Percentiles rank a stretch among this genome's conserved stretches.
These are phyloP conservation scores for Lydus trimaculatus DNA, from an alignment of 2,888 invertebrate genomes.

Conservation along the genomic window DNA sequence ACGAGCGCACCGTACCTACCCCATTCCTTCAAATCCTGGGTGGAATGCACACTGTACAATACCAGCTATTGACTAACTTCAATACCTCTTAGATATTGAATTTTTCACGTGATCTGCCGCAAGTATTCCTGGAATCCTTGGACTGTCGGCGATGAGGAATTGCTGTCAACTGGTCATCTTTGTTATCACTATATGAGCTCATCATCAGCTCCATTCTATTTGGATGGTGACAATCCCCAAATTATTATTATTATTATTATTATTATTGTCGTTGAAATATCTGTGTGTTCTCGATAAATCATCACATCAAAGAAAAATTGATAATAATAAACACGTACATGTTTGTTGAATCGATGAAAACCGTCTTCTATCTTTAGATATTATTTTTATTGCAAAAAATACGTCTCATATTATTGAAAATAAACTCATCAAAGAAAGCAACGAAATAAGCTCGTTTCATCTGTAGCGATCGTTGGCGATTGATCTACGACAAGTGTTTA, in stretches of 20 bases:
- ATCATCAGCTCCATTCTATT: not conserved
- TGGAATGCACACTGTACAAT: slow-evolving; percentile 50
- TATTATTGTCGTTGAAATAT: not conserved
- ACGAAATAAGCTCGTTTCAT: slow-evolving; percentile 52
- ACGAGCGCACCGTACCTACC: slow-evolving; percentile 38
- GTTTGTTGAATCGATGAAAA: slow-evolving; percentile 8
- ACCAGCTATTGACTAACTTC: slow-evolving; percentile 54
- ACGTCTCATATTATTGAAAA: slow-evolving; percentile 47
- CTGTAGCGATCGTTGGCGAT: slow-evolving; percentile 53
- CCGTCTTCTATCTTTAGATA: not conserved
- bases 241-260: too few species aligned
- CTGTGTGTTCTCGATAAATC: not conserved
- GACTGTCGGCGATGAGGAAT: slow-evolving; percentile 56
- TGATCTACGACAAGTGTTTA: slow-evolving; percentile 61
- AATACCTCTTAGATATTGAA: slow-evolving; percentile 58
- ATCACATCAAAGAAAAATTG: slow-evolving; percentile 3
- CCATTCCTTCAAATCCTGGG: slow-evolving; percentile 27
- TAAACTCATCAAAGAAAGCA: slow-evolving; percentile 54
- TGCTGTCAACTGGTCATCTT: slow-evolving; percentile 55
- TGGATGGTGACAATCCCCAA: not conserved
- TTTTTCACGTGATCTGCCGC: slow-evolving; percentile 57
- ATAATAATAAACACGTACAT: slow-evolving; percentile 9
- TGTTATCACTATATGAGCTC: slow-evolving; percentile 41
- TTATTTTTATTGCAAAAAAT: slow-evolving; percentile 2
- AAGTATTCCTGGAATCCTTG: slow-evolving; percentile 52